These are phyloP conservation scores for Tetragonula clypearis DNA, from an alignment of 1,140 invertebrate species.

Conservation along the genomic window DNA sequence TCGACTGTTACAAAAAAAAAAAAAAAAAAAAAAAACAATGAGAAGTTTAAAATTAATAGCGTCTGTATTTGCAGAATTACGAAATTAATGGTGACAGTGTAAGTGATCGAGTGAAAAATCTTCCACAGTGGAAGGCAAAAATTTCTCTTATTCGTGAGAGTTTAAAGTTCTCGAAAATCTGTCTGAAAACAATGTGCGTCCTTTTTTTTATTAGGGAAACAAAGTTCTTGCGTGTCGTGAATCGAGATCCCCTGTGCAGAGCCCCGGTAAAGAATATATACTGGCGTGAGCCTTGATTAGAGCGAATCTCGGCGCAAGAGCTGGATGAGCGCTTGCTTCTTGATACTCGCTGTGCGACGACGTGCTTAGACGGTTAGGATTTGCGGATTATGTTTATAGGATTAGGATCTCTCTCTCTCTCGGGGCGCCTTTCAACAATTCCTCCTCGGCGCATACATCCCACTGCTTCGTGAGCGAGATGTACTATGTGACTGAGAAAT, in stretches of 20 bases:
- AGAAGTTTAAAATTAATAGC: neutral
- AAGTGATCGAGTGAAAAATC: no score
- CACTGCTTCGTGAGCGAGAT: neutral
- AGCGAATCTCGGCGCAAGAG: neutral
- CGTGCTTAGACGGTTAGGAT: conserved; percentile 18
- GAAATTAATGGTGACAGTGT: no score
- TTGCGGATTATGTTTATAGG: conserved; percentile 18
- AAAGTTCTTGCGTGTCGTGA: neutral
- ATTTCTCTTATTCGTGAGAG: neutral
- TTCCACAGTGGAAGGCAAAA: no score
- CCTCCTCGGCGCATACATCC: neutral
- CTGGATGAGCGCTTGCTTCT: conserved; percentile 15
- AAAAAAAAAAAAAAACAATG: neutral
- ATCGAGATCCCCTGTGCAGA: neutral
- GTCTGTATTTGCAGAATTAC: no score
- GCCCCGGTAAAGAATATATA: neutral
- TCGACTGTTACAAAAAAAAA: neutral
- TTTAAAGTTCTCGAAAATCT: neutral
- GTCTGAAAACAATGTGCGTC: neutral
- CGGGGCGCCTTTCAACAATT: conserved; percentile 18
- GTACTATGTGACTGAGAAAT: neutral
- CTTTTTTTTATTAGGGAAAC: no score
- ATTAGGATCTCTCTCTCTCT: conserved; percentile 10
- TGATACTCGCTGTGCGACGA: conserved; percentile 19
- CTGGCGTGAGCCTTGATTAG: neutral